These are phyloP conservation scores for Hemichromis elongatus DNA, from an alignment of 2,113 vertebrate species.

Conservation along the genomic window DNA sequence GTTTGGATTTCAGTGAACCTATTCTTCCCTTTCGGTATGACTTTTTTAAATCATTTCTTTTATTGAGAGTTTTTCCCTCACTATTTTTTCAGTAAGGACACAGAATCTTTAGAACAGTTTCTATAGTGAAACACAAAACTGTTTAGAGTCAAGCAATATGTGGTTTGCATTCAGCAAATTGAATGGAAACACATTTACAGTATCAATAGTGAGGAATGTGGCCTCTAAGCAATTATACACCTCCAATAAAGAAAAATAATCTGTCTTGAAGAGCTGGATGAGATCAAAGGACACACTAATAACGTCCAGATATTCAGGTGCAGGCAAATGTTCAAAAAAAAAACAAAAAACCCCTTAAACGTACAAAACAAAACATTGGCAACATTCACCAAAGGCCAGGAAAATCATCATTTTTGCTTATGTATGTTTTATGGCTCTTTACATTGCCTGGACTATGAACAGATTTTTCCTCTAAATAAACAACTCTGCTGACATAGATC, in stretches of 20 bases:
- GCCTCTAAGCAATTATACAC: conserved; percentile 1
- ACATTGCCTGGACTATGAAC: conserved; percentile 3
- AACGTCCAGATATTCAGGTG: conserved; percentile 47
- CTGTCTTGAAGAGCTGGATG: not conserved
- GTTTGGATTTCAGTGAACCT: not conserved
- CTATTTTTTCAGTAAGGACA: not conserved
- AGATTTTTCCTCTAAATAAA: conserved; percentile 42
- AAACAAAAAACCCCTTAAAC: not conserved
- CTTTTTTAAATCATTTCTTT: not conserved
- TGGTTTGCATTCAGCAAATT: conserved; percentile 5
- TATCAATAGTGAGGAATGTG: conserved; percentile 26
- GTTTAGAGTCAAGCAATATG: not conserved
- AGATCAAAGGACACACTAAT: conserved; percentile 33
- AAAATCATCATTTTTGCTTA: not conserved
- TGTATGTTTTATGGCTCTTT: conserved; percentile 31
- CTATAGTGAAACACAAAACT: not conserved
- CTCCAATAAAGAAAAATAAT: conserved; percentile 26
- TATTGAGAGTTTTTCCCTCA: not conserved
- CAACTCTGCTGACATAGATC: conserved; percentile 46
- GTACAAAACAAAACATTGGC: not conserved
- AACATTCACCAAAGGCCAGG: not conserved
- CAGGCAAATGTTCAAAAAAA: not conserved
- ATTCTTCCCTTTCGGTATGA: not conserved
- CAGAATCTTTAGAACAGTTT: not conserved
- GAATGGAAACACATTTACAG: conserved; percentile 36